Evolutionary conservation across 64 coral and sea anemone genomes (phyloP).

Genomic region (Hydrozoanthus tunicans): DNA sequence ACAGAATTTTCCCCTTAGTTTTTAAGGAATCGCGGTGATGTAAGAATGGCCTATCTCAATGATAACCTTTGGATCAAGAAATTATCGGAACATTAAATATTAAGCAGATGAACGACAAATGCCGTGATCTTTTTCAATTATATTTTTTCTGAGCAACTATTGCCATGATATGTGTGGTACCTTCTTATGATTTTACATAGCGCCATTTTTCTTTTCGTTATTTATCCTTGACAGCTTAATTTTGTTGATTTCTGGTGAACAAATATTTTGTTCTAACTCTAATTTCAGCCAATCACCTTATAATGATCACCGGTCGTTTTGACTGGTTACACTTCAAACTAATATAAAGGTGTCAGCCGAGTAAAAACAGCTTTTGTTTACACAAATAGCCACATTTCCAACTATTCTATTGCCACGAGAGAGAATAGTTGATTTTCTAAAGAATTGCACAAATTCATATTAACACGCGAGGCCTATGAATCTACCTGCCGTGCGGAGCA

Average conservation of each 20-base stretch:
- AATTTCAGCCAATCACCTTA: constrained; percentile 4
- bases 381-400: neutral
- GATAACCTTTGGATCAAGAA: constrained; percentile 41
- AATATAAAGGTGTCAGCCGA: neutral
- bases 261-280: neutral
- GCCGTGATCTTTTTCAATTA: neutral
- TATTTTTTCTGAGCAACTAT: neutral
- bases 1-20: neutral
- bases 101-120: constrained; percentile 1
- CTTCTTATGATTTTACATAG: neutral
- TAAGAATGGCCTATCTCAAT: constrained; percentile 33
- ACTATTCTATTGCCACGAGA: neutral
- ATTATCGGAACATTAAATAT: constrained; percentile 37
- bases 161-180: too few species aligned
- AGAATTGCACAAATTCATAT: too few species aligned
- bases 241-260: neutral
- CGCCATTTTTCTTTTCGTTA: neutral
- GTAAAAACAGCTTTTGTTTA: neutral
- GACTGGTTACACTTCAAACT: neutral
- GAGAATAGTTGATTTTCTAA: too few species aligned
- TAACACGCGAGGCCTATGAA: too few species aligned
- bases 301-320: neutral
- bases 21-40: constrained; percentile 40
- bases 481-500: too few species aligned
- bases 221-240: neutral